Conservation (phyloP, 2,113 vertebrate species). For the Globicephala melas region DNA sequence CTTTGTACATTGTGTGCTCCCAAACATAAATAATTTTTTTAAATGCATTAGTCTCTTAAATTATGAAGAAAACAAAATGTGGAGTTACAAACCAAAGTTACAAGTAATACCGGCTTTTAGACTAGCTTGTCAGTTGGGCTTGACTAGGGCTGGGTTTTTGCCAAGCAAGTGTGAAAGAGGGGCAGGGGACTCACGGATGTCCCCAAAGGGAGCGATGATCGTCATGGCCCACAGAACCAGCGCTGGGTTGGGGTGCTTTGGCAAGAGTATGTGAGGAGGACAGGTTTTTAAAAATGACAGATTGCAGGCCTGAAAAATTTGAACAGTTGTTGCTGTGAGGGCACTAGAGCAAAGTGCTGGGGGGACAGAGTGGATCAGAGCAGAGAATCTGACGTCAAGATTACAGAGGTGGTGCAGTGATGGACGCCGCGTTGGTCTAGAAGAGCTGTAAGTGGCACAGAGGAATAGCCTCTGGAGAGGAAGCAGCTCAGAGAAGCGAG, state of each 20-base stretch:
- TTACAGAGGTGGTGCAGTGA: neutral
- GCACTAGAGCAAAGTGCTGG: neutral
- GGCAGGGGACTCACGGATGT: accelerated
- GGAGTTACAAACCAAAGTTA: neutral
- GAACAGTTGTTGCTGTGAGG: neutral
- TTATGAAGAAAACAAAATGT: neutral
- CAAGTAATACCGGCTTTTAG: neutral
- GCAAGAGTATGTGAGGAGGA: neutral
- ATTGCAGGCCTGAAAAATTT: neutral
- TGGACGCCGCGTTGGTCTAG: neutral
- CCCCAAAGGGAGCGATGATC: accelerated
- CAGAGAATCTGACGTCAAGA: neutral
- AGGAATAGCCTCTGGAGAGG: neutral
- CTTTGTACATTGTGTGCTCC: neutral
- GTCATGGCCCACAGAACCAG: accelerated
- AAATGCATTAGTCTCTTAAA: neutral
- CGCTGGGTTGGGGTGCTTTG: neutral
- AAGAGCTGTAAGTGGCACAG: too few relatives aligned
- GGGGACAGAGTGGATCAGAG: neutral
- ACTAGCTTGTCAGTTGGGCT: neutral
- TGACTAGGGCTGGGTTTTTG: neutral
- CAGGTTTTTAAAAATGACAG: neutral
- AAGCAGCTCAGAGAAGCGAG: neutral
- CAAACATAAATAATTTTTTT: neutral
- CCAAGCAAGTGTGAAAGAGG: neutral